Evolutionary conservation across 1,140 invertebrate genomes (phyloP).

Genomic region (Drosophila pandora): DNA sequence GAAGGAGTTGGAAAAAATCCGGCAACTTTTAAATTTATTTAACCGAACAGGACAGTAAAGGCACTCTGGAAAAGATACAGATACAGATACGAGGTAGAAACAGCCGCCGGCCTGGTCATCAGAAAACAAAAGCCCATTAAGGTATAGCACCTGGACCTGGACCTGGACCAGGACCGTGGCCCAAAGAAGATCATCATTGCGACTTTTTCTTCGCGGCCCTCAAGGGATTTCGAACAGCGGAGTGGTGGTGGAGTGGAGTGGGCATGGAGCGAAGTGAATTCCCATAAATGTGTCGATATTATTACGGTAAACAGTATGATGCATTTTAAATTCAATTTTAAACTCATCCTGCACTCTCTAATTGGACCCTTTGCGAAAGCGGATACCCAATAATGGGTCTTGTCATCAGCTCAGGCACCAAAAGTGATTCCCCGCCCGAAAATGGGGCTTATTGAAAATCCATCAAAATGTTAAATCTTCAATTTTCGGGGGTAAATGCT

Average conservation of each 20-base stretch:
- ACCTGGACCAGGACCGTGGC: neutral
- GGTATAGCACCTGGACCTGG: constrained; percentile 68
- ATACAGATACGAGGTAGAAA: constrained; percentile 13
- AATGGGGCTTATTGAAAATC: constrained; percentile 67
- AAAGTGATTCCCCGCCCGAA: constrained; percentile 44
- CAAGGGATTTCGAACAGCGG: neutral
- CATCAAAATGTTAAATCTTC: constrained; percentile 50
- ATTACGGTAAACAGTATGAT: constrained; percentile 80
- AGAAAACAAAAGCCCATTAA: constrained; percentile 73
- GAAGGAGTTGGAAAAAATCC: constrained; percentile 41
- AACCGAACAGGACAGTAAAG: constrained; percentile 25
- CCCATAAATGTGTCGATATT: constrained; percentile 80
- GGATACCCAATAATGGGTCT: constrained; percentile 49
- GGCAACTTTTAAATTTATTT: constrained; percentile 65
- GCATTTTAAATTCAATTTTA: constrained; percentile 80
- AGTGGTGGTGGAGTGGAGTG: neutral
- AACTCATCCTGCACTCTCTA: constrained; percentile 65
- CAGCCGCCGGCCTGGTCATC: constrained; percentile 40
- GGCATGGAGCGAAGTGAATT: constrained; percentile 15
- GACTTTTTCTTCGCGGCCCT: constrained; percentile 23
- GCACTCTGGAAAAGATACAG: constrained; percentile 8
- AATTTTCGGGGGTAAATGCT: constrained; percentile 54
- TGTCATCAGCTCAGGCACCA: constrained; percentile 27
- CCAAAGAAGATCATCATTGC: constrained; percentile 24
- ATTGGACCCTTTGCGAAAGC: constrained; percentile 61